These are phyloP conservation scores for Pygoscelis antarcticus DNA, from an alignment of 2,113 vertebrate species.

Conservation along the genomic window DNA sequence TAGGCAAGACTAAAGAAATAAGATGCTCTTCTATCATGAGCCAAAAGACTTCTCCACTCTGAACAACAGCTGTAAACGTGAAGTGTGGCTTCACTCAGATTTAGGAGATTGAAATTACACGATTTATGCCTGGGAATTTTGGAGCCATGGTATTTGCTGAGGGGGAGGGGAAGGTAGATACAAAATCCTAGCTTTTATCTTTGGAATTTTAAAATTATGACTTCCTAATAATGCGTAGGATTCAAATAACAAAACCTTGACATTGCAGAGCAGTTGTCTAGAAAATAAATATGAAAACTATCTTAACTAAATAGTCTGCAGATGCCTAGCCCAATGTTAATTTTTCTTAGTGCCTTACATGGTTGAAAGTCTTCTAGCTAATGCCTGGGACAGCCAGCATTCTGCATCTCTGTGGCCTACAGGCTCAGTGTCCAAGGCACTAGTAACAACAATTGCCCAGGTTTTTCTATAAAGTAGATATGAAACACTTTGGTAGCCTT, in stretches of 20 bases:
- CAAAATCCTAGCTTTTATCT: slow-evolving; percentile 27
- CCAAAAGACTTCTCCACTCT: slow-evolving; percentile 30
- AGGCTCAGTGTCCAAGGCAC: not conserved
- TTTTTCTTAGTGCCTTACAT: not conserved
- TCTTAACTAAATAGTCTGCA: not conserved
- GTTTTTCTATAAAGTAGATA: not conserved
- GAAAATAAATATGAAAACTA: not conserved
- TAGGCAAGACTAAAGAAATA: slow-evolving; percentile 52
- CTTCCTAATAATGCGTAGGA: slow-evolving; percentile 5
- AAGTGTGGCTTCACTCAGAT: not conserved
- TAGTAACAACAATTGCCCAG: not conserved
- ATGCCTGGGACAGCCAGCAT: not conserved
- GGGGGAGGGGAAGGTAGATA: too few relatives aligned
- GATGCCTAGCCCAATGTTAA: not conserved
- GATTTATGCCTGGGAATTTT: slow-evolving; percentile 39
- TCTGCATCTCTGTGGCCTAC: not conserved
- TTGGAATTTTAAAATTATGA: slow-evolving; percentile 1
- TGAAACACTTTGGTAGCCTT: not conserved
- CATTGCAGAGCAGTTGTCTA: not conserved
- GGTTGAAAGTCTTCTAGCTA: not conserved
- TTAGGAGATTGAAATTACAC: slow-evolving; percentile 48
- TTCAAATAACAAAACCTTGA: slow-evolving; percentile 16
- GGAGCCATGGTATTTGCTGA: not conserved
- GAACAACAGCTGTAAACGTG: slow-evolving; percentile 47
- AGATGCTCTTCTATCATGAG: not conserved